A percentile compares a stretch with the other conserved stretches of the same genome.
Conservation (phyloP, 1,140 invertebrate genomes). For the Lordiphosa mommai region DNA sequence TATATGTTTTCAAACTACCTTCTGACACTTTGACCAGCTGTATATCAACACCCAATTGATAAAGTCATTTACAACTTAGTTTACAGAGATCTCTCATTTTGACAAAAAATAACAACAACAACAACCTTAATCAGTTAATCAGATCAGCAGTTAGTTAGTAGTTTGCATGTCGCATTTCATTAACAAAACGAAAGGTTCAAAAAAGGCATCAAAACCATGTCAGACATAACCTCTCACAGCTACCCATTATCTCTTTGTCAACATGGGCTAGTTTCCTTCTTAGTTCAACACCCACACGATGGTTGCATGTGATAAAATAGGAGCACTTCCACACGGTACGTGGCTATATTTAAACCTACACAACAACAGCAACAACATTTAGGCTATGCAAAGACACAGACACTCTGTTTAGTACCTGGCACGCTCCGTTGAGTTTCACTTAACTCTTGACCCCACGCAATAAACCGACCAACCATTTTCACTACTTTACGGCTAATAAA, state of each 20-base stretch:
- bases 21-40: background rate
- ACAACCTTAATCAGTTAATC: constrained; percentile 18
- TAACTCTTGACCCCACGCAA: constrained; percentile 70
- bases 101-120: background rate
- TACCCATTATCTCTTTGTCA: constrained; percentile 4
- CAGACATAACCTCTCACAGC: constrained; percentile 12
- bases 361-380: constrained; percentile 24
- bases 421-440: constrained; percentile 55
- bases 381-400: constrained; percentile 31
- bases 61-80: background rate
- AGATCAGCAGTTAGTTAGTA: constrained; percentile 19
- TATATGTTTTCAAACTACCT: too few relatives aligned
- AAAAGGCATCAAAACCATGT: constrained; percentile 3
- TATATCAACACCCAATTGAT: background rate
- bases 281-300: constrained; percentile 32
- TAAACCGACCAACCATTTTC: constrained; percentile 26
- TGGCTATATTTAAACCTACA: constrained; percentile 40
- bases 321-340: constrained; percentile 37
- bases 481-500: constrained; percentile 69
- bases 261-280: constrained; percentile 8
- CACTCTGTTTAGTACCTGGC: constrained; percentile 23
- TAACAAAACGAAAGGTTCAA: constrained; percentile 15
- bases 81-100: background rate
- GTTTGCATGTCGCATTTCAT: constrained; percentile 40
- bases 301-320: constrained; percentile 65